phyloP scores from a whole-genome alignment of 1,140 invertebrate genomes.

The Elymnias hypermnestra region DNA sequence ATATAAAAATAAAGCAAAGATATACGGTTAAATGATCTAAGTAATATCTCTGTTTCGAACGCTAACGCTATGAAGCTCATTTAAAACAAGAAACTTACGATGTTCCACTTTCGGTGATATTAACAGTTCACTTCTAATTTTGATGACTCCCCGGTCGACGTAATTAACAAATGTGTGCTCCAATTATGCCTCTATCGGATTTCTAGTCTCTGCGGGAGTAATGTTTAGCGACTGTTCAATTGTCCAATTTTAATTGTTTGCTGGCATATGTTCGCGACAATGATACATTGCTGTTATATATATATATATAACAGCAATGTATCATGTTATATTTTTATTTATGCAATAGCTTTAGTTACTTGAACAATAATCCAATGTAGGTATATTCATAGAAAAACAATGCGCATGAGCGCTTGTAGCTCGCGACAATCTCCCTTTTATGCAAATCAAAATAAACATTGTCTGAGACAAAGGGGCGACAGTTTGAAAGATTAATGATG shows the following conservation, averaged over 20 bases:
- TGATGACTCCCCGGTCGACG: constrained; percentile 21
- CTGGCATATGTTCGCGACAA: too few relatives aligned
- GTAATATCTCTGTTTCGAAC: too few relatives aligned
- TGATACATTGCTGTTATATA: too few relatives aligned
- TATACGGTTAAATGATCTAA: too few relatives aligned
- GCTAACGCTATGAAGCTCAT: too few relatives aligned
- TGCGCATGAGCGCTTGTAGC: constrained; percentile 9
- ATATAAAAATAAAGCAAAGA: too few relatives aligned
- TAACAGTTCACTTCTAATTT: constrained; percentile 14
- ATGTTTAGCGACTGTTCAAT: constrained; percentile 1
- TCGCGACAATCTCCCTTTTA: constrained; percentile 22
- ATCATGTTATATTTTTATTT: not conserved
- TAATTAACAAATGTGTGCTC: constrained; percentile 30
- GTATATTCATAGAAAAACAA: constrained; percentile 24
- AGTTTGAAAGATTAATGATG: constrained; percentile 50
- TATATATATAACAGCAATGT: too few relatives aligned
- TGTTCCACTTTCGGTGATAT: not conserved
- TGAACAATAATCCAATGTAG: too few relatives aligned
- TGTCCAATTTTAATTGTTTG: not conserved
- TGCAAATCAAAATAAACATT: constrained; percentile 34
- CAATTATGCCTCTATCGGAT: constrained; percentile 26
- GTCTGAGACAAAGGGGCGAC: constrained; percentile 26
- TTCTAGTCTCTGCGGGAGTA: constrained; percentile 48
- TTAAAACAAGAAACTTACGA: too few relatives aligned
- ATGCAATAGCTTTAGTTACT: constrained; percentile 1